phyloP scores from a whole-genome alignment of 2,797 vertebrate genomes.

The Scolopax rusticola region DNA sequence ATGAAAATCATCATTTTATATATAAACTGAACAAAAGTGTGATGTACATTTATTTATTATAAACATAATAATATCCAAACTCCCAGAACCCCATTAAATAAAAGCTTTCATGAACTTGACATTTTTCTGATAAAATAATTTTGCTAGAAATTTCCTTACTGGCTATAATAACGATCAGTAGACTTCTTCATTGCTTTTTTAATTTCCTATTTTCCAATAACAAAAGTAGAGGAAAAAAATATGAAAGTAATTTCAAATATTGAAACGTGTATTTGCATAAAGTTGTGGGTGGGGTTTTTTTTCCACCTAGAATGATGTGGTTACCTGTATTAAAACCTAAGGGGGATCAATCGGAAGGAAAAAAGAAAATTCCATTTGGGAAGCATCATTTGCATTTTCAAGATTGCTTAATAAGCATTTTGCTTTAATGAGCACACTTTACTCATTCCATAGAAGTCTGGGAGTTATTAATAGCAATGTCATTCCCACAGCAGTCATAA shows the following conservation, averaged over 20 bases:
- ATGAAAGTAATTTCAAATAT: not conserved
- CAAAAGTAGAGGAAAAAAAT: not conserved
- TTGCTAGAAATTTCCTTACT: not conserved
- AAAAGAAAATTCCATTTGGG: not conserved
- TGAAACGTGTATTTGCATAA: not conserved
- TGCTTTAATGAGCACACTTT: slow-evolving; percentile 10
- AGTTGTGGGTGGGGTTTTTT: rapidly evolving
- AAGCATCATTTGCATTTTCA: slow-evolving; percentile 1
- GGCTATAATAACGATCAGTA: not conserved
- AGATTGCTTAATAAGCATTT: slow-evolving; percentile 25
- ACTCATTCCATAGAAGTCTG: not conserved
- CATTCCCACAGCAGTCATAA: not conserved
- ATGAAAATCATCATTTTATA: not conserved
- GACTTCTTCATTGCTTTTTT: not conserved
- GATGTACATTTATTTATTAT: not conserved
- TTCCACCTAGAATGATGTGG: not conserved
- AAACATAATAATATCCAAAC: not conserved
- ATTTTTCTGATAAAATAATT: not conserved
- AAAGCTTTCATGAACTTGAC: not conserved
- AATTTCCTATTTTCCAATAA: not conserved
- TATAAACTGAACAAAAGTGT: not conserved
- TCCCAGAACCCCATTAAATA: not conserved
- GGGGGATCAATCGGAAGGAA: not conserved
- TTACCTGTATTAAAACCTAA: not conserved
- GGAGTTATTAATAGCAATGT: not conserved